Conservation (phyloP, 1,140 invertebrate genomes). For the silkworm (Bombyx mori) region ASM3026992v2 NC_085116.1:5470001-5470500, state of each 20-base stretch:
- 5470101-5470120: neutral
- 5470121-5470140: no score
- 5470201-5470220: neutral
- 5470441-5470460: constrained; percentile 16
- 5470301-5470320: constrained; percentile 25
- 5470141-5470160: no score
- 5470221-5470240: neutral
- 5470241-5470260: constrained; percentile 16
- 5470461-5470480: constrained; percentile 26
- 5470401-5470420: neutral
- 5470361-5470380: neutral
- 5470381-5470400: neutral
- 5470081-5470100: neutral
- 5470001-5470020: no score
- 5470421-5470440: constrained; percentile 13
- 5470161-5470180: neutral
- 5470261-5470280: constrained; percentile 17
- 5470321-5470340: constrained; percentile 15
- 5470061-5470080: neutral
- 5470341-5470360: neutral
- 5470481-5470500: neutral
- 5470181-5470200: neutral
- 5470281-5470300: constrained; percentile 18
- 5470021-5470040: no score
- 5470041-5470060: neutral